Evolutionary conservation across 2,797 vertebrate species (phyloP), one percentile per base, ranked within the genome.

Genomic region (Etheostoma perlongum): DNA sequence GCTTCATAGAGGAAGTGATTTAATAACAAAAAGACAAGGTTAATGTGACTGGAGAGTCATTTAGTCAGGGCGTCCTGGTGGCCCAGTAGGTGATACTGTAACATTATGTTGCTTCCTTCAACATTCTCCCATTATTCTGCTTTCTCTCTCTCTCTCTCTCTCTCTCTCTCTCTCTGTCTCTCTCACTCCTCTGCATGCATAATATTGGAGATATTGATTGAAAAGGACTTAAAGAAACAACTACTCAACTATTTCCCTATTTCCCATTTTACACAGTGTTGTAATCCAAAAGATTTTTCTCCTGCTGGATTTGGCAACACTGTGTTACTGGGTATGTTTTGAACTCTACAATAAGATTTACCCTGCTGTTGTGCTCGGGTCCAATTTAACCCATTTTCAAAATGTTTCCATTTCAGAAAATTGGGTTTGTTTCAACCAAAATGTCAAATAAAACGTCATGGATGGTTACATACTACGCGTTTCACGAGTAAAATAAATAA

Each of bases 1-100:
- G 72, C 78, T 66, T 74, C 75, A 66, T 48, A 58, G 74, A 57
- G 70, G 67, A 70, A 72, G 69, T 63, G 57, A 77, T 80, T 79
- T 60, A 60, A 42, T 65, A 57, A 33, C 65, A 53, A 79, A 53
- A 69, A 69, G 61, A 74, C 30, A 72, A 74, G 57, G 70, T 72
- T 75, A 63, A 85, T 87, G 80, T 74, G 84, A 83, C 53, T 40
- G 55, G 69, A 72, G 59, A 47, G 76, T 57, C n/a, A 76, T 77
- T 85, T 46, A 70, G 14, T 66, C 52, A 10, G 30, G 21, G 54
- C 7, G 19, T 73, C 80, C 62, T 54, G 70, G 57, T 11, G 60
- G 42, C 60, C 40, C 75, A 66, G 71, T 53, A 27, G 70, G 74
- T 49, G 63, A 44, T 7, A 48, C 48, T 68, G 58, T 47, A 2